Base-by-base conservation (phyloP, 2,888 invertebrate genomes). In the Trichopoda pennipes region DNA sequence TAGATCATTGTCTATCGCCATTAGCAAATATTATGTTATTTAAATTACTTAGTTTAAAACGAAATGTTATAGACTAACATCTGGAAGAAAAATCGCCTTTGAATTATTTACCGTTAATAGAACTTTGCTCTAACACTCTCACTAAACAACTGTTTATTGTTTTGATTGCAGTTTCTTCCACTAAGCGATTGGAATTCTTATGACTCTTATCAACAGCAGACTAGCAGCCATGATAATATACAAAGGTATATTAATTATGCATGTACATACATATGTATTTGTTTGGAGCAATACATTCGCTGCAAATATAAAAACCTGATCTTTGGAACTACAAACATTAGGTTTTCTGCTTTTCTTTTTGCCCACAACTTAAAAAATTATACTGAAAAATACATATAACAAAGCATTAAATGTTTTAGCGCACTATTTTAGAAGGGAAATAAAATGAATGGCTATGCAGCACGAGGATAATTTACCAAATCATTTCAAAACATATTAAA, bases 1-100 rank as follows among this genome's bases (percentile, higher is more conserved):
- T n/a, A 89, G 81, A 35, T 89, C 89, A 58, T 51, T 58, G 72
- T 86, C 85, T 28, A 51, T 21, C 12, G 55, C 9, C 72, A 70
- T 80, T 63, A 44, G 58, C 17, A 47, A 10, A 63, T 1, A 55
- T 21, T 55, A 3, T 51, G 12, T 53, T 35, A 21, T 28, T 23
- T 35, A 58, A 32, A 58, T n/a, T n/a, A n/a, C n/a, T n/a, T 16
- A n/a, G 42, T 38, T 10, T 38, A 38, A 12, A 38, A 38, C 38
- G 3, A 16, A 44, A n/a, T 6, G 44, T 28, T 4, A 16, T 1
- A 32, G 21, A 8, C 35, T 47, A 63, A 51, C 42, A 44, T n/a
- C 23, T 23, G 28, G 7, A 38, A 51, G 51, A 49, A 66, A 6
- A 21, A 28, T 1, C 32, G 10, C 42, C 14, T 17, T 17, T 44